Evolutionary conservation across 2,113 vertebrate species (phyloP).

Genomic region (Gavialis gangeticus): DNA sequence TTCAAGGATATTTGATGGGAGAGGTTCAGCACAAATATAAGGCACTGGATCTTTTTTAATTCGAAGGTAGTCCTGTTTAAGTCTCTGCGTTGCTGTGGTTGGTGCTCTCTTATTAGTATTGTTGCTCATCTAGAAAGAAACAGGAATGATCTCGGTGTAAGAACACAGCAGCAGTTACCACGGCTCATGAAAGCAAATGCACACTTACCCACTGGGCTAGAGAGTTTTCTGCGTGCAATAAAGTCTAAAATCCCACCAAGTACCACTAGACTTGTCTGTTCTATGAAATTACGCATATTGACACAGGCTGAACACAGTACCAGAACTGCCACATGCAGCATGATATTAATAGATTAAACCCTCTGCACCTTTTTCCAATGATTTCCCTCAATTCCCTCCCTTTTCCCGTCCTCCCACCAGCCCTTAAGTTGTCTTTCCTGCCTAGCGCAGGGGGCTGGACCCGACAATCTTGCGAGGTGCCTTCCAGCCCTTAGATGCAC

Average conservation of each 20-base stretch:
- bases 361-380: too few species aligned
- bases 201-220: too few species aligned
- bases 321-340: too few species aligned
- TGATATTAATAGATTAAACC: too few species aligned
- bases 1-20: conserved; percentile 97
- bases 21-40: conserved; percentile 97
- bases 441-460: too few species aligned
- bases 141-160: neutral
- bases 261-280: neutral
- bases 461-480: too few species aligned
- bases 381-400: too few species aligned
- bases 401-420: too few species aligned
- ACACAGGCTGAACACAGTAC: too few species aligned
- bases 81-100: conserved; percentile 95
- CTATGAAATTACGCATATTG: too few species aligned
- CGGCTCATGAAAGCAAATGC: neutral
- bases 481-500: too few species aligned
- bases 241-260: neutral
- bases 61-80: conserved; percentile 98
- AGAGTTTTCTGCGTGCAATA: neutral
- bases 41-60: conserved; percentile 99
- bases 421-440: too few species aligned
- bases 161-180: rapidly evolving
- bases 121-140: conserved; percentile 90
- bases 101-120: conserved; percentile 95